These are phyloP conservation scores for Tautogolabrus adspersus DNA, from an alignment of 2,113 vertebrate genomes.

Conservation along the genomic window DNA sequence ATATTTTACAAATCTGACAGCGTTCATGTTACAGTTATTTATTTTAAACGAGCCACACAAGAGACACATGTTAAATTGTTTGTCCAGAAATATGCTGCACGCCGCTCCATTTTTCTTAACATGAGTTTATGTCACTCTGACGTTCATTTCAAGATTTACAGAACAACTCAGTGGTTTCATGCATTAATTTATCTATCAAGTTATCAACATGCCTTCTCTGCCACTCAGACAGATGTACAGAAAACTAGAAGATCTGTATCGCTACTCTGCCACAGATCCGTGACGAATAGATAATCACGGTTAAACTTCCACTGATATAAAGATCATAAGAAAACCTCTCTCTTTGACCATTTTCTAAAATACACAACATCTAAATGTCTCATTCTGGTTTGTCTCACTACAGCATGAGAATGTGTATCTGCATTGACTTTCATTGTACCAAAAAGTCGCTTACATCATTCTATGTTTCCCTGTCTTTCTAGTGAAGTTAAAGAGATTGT, in stretches of 20 bases:
- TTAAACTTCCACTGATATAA: background rate
- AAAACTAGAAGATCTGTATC: background rate
- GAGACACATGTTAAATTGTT: too few relatives aligned
- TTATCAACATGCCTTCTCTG: background rate
- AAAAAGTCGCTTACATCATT: conserved; percentile 31
- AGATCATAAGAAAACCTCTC: background rate
- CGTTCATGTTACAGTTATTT: too few relatives aligned
- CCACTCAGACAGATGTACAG: background rate
- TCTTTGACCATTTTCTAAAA: conserved; percentile 9
- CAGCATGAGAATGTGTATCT: conserved; percentile 2
- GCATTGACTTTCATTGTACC: conserved; percentile 2
- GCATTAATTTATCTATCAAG: background rate
- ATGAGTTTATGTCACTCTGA: too few relatives aligned
- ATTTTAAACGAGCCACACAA: too few relatives aligned
- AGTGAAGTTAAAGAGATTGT: background rate
- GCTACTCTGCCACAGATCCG: background rate
- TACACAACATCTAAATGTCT: conserved; percentile 40
- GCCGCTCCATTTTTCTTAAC: too few relatives aligned
- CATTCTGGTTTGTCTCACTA: conserved; percentile 22
- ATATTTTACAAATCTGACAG: too few relatives aligned
- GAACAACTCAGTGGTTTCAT: background rate
- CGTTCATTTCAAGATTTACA: background rate
- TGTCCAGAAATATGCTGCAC: too few relatives aligned
- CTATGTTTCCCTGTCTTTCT: background rate
- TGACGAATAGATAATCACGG: background rate